A percentile compares a stretch with the other conserved stretches of the same genome.
phyloP scores from a whole-genome alignment of 2,888 invertebrate species.

The Galerucella pusilla region DNA sequence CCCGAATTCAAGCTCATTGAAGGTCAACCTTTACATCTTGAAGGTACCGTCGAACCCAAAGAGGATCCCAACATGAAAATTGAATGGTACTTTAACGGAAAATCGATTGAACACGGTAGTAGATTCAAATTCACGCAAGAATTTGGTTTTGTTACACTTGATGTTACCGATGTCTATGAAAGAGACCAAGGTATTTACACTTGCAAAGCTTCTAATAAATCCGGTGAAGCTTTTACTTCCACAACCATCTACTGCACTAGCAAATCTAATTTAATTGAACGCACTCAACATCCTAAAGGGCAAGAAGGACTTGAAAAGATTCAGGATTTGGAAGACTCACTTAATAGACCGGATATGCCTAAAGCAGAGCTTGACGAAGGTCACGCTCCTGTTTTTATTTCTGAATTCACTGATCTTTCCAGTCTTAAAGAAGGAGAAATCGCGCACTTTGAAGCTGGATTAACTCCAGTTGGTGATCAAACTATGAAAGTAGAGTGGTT shows the following conservation, averaged over 20 bases:
- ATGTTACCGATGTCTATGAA: conserved; percentile 91
- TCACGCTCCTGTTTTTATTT: conserved; percentile 88
- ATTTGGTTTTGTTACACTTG: conserved; percentile 96
- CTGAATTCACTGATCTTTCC: conserved; percentile 83
- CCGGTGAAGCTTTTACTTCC: conserved; percentile 92
- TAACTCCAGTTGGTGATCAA: conserved; percentile 93
- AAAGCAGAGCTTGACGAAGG: conserved; percentile 81
- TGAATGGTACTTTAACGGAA: conserved; percentile 96
- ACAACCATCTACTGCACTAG: conserved; percentile 87
- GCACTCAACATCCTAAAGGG: conserved; percentile 95
- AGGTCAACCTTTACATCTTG: conserved; percentile 88
- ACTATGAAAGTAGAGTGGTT: conserved; percentile 97
- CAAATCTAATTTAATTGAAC: conserved; percentile 85
- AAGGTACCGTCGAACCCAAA: conserved; percentile 94
- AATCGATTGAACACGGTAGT: conserved; percentile 85
- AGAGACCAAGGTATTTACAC: conserved; percentile 95
- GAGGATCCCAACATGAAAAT: conserved; percentile 90
- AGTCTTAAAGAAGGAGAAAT: conserved; percentile 95
- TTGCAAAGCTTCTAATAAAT: conserved; percentile 88
- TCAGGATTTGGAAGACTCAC: conserved; percentile 88
- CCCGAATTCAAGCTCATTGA: conserved; percentile 85
- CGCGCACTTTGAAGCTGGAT: conserved; percentile 96
- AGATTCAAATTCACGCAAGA: conserved; percentile 94
- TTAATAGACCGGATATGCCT: conserved; percentile 77
- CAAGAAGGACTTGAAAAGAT: conserved; percentile 91